Evolutionary conservation across 2,113 vertebrate genomes (phyloP).

Genomic region (Anolis sagrei): DNA sequence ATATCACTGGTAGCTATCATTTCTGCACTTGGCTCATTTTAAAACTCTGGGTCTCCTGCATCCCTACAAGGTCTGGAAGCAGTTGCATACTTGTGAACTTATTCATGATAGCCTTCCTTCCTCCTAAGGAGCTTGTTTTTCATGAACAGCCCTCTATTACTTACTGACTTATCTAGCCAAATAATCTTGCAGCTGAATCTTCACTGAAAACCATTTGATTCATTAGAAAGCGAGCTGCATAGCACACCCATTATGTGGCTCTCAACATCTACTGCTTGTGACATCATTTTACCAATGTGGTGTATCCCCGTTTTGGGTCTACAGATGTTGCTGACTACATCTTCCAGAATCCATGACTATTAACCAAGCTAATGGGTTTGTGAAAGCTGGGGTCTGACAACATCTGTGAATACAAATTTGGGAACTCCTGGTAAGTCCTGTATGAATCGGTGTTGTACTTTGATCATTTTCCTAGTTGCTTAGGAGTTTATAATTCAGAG

Average conservation of each 20-base stretch:
- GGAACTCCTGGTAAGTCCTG: background rate
- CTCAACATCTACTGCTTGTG: too few relatives aligned
- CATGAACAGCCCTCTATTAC: background rate
- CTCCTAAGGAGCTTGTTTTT: slow-evolving; percentile 2
- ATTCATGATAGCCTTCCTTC: background rate
- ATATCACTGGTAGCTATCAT: background rate
- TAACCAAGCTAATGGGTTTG: too few relatives aligned
- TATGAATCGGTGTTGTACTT: background rate
- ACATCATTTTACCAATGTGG: too few relatives aligned
- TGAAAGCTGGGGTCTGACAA: too few relatives aligned
- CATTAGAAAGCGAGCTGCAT: too few relatives aligned
- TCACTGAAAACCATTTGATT: too few relatives aligned
- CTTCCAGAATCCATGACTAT: too few relatives aligned
- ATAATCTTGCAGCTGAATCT: too few relatives aligned
- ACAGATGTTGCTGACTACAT: too few relatives aligned
- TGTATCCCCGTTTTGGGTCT: too few relatives aligned
- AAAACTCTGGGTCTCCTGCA: background rate
- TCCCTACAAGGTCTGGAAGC: background rate
- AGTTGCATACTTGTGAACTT: background rate
- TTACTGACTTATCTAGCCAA: background rate
- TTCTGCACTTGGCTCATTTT: background rate
- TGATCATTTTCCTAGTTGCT: background rate
- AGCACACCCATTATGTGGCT: too few relatives aligned
- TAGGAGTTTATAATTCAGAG: background rate
- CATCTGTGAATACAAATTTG: too few relatives aligned